phyloP scores from a whole-genome alignment of 2,888 invertebrate species.

The Arrhopalites spinosus region DNA sequence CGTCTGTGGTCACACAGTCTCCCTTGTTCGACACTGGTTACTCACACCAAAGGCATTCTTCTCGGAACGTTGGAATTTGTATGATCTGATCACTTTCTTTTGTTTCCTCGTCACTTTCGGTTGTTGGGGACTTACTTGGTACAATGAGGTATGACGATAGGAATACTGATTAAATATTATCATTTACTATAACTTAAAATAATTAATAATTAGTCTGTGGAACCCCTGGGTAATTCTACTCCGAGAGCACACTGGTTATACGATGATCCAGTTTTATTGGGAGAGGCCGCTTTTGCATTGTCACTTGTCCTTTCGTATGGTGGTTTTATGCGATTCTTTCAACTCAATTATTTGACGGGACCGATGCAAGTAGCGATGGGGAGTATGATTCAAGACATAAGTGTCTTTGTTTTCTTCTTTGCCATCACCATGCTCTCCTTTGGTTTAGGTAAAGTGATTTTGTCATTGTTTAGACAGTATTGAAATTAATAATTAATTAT shows the following conservation, averaged over 20 bases:
- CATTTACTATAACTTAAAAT: too few relatives aligned
- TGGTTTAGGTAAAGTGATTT: conserved; percentile 61
- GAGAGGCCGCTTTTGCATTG: conserved; percentile 70
- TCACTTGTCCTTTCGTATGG: conserved; percentile 72
- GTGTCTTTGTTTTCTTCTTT: conserved; percentile 66
- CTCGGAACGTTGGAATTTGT: conserved; percentile 67
- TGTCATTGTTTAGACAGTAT: not conserved
- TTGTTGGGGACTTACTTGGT: conserved; percentile 68
- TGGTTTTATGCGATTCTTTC: conserved; percentile 68
- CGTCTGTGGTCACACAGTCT: conserved; percentile 59
- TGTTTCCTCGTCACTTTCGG: conserved; percentile 68
- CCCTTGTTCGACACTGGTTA: conserved; percentile 58
- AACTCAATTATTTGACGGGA: conserved; percentile 69
- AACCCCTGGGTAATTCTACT: too few relatives aligned
- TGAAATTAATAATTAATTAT: not conserved
- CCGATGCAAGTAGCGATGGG: conserved; percentile 66
- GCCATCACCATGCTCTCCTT: conserved; percentile 68
- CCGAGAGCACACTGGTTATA: conserved; percentile 69
- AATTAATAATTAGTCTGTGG: too few relatives aligned
- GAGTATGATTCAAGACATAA: conserved; percentile 71
- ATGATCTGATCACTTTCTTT: conserved; percentile 66
- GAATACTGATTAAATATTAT: too few relatives aligned
- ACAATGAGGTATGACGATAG: not conserved
- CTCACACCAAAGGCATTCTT: conserved; percentile 67
- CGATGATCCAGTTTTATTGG: conserved; percentile 68